Conservation (phyloP, 2,113 vertebrate species). For the Hippocampus barbouri region DNA sequence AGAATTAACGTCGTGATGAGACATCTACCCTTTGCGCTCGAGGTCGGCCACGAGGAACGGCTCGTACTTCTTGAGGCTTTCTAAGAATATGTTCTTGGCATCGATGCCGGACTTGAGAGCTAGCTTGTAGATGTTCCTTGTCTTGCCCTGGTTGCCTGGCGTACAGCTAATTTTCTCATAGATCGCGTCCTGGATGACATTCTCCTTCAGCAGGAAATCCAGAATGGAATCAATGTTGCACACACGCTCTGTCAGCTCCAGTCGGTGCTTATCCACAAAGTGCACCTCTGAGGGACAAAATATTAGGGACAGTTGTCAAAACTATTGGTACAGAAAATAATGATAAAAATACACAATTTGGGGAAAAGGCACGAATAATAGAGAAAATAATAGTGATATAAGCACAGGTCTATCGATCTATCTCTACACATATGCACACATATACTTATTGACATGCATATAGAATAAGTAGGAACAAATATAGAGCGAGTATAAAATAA, state of each 20-base stretch:
- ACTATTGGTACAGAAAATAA: not conserved
- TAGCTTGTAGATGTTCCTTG: not conserved
- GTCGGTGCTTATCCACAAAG: conserved; percentile 44
- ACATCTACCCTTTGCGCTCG: not conserved
- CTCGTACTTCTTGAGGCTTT: conserved; percentile 1
- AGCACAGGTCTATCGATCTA: too few species aligned
- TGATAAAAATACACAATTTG: too few species aligned
- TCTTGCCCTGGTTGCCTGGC: rapidly evolving
- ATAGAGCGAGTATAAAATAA: not conserved
- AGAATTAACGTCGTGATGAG: not conserved
- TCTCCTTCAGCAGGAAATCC: conserved; percentile 20
- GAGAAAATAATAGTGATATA: not conserved
- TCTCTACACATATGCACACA: not conserved
- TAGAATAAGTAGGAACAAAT: not conserved
- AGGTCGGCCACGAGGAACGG: conserved; percentile 21
- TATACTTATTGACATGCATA: not conserved
- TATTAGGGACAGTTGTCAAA: not conserved
- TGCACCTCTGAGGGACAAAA: conserved; percentile 8
- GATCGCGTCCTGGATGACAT: not conserved
- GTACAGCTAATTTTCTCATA: conserved; percentile 12
- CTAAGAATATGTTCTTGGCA: conserved; percentile 21
- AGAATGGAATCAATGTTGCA: conserved; percentile 19
- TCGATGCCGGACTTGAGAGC: not conserved
- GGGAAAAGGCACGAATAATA: not conserved
- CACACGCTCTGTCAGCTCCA: conserved; percentile 16